These are phyloP conservation scores for Cossypha caffra DNA, from an alignment of 2,797 vertebrate genomes.

Conservation along the genomic window DNA sequence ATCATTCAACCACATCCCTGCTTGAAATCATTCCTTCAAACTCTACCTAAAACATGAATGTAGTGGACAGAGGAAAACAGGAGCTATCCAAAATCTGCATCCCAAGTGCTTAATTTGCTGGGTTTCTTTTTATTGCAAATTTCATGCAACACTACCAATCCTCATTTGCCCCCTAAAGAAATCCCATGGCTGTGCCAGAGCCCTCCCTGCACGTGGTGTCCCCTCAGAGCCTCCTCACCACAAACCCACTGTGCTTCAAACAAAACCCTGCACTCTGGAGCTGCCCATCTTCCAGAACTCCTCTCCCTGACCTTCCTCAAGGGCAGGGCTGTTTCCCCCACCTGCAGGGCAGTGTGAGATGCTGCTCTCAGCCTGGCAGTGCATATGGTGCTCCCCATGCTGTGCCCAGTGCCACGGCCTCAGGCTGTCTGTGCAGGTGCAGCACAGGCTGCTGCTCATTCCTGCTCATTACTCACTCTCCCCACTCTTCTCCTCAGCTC, in stretches of 20 bases:
- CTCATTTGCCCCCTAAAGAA: not conserved
- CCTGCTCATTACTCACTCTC: not conserved
- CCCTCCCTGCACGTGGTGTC: not conserved
- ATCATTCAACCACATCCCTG: not conserved
- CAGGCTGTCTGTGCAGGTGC: conserved; percentile 36
- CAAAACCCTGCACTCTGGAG: not conserved
- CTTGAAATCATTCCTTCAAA: not conserved
- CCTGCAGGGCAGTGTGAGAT: not conserved
- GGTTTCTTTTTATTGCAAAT: not conserved
- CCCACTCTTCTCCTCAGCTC: not conserved
- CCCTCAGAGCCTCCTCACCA: not conserved
- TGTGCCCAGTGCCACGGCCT: not conserved
- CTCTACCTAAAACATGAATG: not conserved
- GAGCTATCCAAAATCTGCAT: not conserved
- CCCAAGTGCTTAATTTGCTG: not conserved
- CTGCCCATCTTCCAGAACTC: not conserved
- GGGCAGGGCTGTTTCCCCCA: not conserved
- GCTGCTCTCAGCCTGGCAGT: not conserved
- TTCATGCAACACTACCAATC: not conserved
- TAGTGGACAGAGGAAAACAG: not conserved
- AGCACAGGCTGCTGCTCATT: conserved; percentile 36
- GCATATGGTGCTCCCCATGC: conserved; percentile 40
- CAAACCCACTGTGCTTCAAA: fast-evolving
- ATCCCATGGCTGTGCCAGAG: not conserved
- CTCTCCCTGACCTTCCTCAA: conserved; percentile 5